These are phyloP conservation scores for Pseudonaja textilis DNA, from an alignment of 2,113 vertebrate genomes.

Conservation along the genomic window DNA sequence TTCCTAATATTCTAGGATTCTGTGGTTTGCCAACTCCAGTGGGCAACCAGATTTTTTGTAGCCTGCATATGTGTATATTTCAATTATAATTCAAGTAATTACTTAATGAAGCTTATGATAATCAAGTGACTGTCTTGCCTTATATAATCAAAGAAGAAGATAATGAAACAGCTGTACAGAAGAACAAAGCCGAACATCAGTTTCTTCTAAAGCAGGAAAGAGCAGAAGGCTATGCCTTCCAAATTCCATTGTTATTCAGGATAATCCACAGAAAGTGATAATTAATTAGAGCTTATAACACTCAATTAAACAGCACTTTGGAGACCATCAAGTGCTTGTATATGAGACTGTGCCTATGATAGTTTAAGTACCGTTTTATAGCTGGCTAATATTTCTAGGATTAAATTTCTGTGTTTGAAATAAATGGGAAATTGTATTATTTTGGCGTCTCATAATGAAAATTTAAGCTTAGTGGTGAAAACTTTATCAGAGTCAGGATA, in stretches of 20 bases:
- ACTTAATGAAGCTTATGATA: not conserved
- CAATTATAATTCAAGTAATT: not conserved
- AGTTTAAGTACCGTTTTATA: conserved; percentile 68
- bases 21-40: not conserved
- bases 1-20: not conserved
- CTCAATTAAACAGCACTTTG: conserved; percentile 71
- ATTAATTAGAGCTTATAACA: conserved; percentile 71
- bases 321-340: conserved; percentile 66
- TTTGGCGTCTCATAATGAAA: conserved; percentile 65
- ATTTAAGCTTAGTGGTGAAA: conserved; percentile 54
- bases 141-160: not conserved
- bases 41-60: not conserved
- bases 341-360: conserved; percentile 67
- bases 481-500: conserved; percentile 57
- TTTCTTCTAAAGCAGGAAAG: conserved; percentile 30
- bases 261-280: conserved; percentile 64
- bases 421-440: conserved; percentile 64
- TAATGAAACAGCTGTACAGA: not conserved
- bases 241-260: conserved; percentile 62
- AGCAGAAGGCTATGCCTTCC: conserved; percentile 47
- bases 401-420: conserved; percentile 60
- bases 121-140: not conserved
- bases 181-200: conserved; percentile 40
- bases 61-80: not conserved
- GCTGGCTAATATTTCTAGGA: conserved; percentile 62